Evolutionary conservation across 2,888 invertebrate species (phyloP).

Genomic region (Drosophila rubida): DNA sequence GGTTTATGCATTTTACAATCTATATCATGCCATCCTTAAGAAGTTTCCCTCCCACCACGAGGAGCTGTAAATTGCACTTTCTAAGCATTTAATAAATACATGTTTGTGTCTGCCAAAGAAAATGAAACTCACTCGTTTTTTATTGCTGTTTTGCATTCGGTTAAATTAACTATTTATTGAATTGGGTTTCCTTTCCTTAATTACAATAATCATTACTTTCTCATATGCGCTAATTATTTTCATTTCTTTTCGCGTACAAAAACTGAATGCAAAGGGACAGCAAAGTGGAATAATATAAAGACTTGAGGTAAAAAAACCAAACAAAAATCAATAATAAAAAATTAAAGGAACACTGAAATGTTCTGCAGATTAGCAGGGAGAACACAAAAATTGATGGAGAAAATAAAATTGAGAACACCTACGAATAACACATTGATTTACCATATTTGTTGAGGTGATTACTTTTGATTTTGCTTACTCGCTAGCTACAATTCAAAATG

Average conservation of each 20-base stretch:
- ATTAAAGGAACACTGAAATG: constrained; percentile 36
- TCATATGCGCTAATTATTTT: constrained; percentile 17
- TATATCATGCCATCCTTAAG: constrained; percentile 92
- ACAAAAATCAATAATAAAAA: constrained; percentile 16
- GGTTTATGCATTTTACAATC: constrained; percentile 93
- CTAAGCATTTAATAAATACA: constrained; percentile 31
- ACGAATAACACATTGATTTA: not conserved
- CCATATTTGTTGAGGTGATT: constrained; percentile 5
- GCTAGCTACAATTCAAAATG: constrained; percentile 60
- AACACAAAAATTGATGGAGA: constrained; percentile 13
- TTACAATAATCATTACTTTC: constrained; percentile 53
- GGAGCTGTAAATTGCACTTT: constrained; percentile 87
- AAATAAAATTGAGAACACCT: constrained; percentile 18
- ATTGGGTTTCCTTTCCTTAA: constrained; percentile 38
- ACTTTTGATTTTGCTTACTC: constrained; percentile 56
- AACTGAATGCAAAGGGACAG: constrained; percentile 70
- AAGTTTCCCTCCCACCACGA: constrained; percentile 93
- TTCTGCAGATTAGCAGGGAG: constrained; percentile 8
- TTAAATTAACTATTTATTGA: constrained; percentile 73
- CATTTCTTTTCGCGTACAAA: constrained; percentile 24
- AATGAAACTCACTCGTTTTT: constrained; percentile 16
- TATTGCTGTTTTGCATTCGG: constrained; percentile 71
- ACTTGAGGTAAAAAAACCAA: constrained; percentile 34
- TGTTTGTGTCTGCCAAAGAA: not conserved
- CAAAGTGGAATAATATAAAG: constrained; percentile 47